Base-by-base conservation (phyloP, 2,113 vertebrate genomes). In the Alethe diademata region DNA sequence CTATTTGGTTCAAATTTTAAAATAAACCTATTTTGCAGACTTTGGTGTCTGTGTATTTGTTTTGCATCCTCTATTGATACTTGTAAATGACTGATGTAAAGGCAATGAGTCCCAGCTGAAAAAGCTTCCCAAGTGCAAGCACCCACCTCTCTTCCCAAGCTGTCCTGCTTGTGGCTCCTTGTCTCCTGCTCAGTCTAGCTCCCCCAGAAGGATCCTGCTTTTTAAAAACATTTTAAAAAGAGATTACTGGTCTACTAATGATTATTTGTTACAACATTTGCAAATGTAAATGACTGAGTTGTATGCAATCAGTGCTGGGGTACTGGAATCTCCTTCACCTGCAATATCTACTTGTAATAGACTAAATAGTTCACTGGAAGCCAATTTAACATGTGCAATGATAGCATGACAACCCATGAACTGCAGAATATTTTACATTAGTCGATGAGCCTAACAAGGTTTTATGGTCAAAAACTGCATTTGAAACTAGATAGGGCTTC, bases 1-100 rank as follows among this genome's bases (percentile, higher is more conserved):
- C 33, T 78, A 66, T 75, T 91, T 70, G 54, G 56, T 88, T 92
- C 64, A 65, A 69, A 76, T 72, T 90, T 85, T 71, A 78, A 96
- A 97, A 95, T 96, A 96, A 7, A 96, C 19, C 6, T 82, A 43
- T 97, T 96, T 97, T 87, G 33, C 86, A 91, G 64, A 86, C 42
- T 56, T 20, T 67, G 40, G 12, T 61, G 42, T 60, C 60, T 76
- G 53, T 78, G n/a, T 80, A 28, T 62, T 83, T 36, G 11, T 80
- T 66, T 51, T 85, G 18, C 1, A 5, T 57, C 12, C 40, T 79
- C 16, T 66, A 0, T 48, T 62, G 25, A 53, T 78, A 4, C 51
- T 36, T 81, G 19, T n/a, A 76, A 76, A 38, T 12, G 35, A 11
- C 7, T 51, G 33, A 23, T 11, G 2, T 4, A 9, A 73, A 16